Evolutionary conservation across 1,140 invertebrate genomes (phyloP).

Genomic region (Lepidurus packardi): DNA sequence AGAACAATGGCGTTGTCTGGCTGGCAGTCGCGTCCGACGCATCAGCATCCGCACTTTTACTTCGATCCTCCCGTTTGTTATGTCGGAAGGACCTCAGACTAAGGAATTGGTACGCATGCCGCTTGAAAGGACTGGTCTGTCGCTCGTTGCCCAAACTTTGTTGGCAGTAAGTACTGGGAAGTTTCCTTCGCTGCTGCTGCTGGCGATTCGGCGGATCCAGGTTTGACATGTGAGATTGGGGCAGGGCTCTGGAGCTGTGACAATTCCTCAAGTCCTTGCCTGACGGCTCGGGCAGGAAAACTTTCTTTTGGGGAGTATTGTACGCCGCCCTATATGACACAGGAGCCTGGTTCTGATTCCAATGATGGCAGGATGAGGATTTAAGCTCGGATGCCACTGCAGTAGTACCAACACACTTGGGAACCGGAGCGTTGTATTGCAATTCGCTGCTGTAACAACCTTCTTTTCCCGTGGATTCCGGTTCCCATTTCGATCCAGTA

Average conservation of each 20-base stretch:
- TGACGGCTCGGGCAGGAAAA: background rate
- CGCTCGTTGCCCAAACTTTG: background rate
- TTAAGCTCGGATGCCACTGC: no score
- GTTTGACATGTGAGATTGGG: no score
- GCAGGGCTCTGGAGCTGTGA: background rate
- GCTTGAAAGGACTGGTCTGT: constrained; percentile 22
- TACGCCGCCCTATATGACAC: background rate
- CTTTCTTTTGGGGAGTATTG: background rate
- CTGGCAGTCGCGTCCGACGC: background rate
- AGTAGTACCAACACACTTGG: background rate
- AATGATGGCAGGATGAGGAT: background rate
- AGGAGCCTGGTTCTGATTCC: background rate
- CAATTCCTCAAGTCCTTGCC: background rate
- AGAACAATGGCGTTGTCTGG: constrained; percentile 13
- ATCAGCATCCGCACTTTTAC: background rate
- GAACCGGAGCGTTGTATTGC: background rate
- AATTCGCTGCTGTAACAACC: background rate
- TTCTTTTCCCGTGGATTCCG: background rate
- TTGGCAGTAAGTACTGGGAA: background rate
- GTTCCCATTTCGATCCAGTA: background rate
- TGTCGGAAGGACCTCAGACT: constrained; percentile 26
- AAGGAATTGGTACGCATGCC: constrained; percentile 30
- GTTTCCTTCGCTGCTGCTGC: background rate
- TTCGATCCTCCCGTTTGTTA: background rate
- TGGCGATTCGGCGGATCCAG: background rate